Percentiles rank a stretch among this genome's conserved stretches.
phyloP scores from a whole-genome alignment of 64 coral and sea anemone genomes.

The Montipora cactus region DNA sequence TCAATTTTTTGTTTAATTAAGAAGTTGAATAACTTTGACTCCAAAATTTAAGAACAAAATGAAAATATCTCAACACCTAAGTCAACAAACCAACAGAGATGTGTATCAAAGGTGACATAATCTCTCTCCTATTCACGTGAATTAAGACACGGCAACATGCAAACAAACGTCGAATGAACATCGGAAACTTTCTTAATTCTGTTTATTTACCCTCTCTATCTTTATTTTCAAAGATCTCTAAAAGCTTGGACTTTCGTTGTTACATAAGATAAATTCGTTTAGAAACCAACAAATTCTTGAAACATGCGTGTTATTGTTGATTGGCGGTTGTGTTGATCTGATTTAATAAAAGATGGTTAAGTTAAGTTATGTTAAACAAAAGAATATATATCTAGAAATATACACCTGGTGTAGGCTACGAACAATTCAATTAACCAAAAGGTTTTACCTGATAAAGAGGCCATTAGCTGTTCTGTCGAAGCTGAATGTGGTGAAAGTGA shows the following conservation, averaged over 20 bases:
- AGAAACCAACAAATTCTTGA: not conserved
- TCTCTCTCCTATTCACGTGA: not conserved
- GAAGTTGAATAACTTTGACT: not conserved
- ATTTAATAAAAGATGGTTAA: no score
- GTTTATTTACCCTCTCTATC: not conserved
- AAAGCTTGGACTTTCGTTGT: not conserved
- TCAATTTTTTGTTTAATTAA: no score
- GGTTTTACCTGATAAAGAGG: conserved; percentile 31
- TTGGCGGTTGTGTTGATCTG: not conserved
- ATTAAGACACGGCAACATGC: not conserved
- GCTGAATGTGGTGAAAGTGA: not conserved
- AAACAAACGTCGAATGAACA: not conserved
- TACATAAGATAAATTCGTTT: not conserved
- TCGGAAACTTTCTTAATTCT: not conserved
- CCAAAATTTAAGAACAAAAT: not conserved
- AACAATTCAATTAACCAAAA: not conserved
- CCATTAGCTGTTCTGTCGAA: conserved; percentile 35
- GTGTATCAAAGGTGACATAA: not conserved
- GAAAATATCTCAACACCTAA: not conserved
- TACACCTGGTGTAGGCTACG: no score
- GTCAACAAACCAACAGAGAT: not conserved
- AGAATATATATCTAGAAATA: not conserved
- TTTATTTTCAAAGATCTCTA: not conserved
- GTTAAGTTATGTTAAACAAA: not conserved
- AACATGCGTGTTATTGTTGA: not conserved